Evolutionary conservation across 1,140 invertebrate genomes (phyloP).

Genomic region (Lasioglossum baleicum): DNA sequence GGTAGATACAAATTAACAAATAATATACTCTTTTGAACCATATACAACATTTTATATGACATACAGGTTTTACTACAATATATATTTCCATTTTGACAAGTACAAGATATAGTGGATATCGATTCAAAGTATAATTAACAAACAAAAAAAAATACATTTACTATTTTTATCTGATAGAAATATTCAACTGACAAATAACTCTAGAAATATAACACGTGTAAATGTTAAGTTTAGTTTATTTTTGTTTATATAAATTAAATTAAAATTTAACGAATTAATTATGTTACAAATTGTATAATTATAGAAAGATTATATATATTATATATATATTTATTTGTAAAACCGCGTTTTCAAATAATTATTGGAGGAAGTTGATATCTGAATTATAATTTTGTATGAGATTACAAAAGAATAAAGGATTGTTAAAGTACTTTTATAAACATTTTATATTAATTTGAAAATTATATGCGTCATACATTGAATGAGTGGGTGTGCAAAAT

Average conservation of each 20-base stretch:
- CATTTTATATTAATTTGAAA: conserved; percentile 4
- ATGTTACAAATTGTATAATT: conserved; percentile 1
- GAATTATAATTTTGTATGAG: conserved; percentile 1
- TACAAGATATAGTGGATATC: background rate
- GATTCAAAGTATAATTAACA: background rate
- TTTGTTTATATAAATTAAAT: background rate
- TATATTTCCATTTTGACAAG: background rate
- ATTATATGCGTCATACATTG: background rate
- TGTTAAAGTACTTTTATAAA: conserved; percentile 12
- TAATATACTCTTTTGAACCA: conserved; percentile 1
- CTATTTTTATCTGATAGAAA: background rate
- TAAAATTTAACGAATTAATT: background rate
- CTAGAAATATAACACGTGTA: background rate
- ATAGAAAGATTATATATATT: background rate
- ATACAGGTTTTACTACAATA: background rate
- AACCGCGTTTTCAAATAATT: background rate
- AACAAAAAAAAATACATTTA: background rate
- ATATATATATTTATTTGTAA: background rate
- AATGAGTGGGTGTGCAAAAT: too few relatives aligned
- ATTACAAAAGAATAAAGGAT: conserved; percentile 15
- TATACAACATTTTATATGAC: background rate
- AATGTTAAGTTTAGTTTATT: background rate
- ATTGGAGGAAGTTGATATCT: background rate
- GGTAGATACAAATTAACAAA: background rate
- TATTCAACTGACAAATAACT: background rate